Base-by-base conservation (phyloP, 2,888 invertebrate species). In the Morpho achilles region DNA sequence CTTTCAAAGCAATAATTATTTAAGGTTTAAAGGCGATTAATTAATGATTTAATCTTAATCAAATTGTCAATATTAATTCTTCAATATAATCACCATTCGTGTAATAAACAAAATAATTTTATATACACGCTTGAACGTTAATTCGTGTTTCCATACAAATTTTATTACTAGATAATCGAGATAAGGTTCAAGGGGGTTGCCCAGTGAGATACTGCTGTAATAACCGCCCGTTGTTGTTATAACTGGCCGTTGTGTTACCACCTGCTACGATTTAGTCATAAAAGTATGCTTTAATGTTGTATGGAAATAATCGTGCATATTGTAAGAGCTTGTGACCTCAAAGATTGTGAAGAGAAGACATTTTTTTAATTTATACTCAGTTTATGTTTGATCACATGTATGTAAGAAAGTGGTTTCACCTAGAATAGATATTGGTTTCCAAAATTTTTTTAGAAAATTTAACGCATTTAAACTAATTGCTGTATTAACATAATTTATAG, bases 181-280 rank as follows among this genome's bases (percentile, higher is more conserved):
- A 58, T 58, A 58, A 55, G 40, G 45, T 32, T 49, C 49, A 45
- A 39, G 16, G 45, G 53, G 53, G 54, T 58, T 46, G 46, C 46
- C n/a, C 41, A 7, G 53, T 54, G 49, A 58, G 58, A 54, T 54
- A 58, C 52, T 50, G 46, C 50, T n/a, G 44, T 49, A 46, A 47
- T 53, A 53, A 46, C 46, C 40, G 22, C 46, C 53, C 53, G 53
- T 47, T n/a, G 43, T 43, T 43, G 55, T 49, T 60, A 56, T 66
- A 67, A 62, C 62, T 59, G 62, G 58, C 46, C 53, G 46, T 47
- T n/a, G 42, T 59, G 56, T 58, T 55, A 62, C 67, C 69, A 60
- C 68, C 68, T 66, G 68, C 68, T 66, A 67, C 50, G 65, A 63
- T 56, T 46, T 43, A 46, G 42, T 61, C 61, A 62, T 64, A 66